Evolutionary conservation across 1,140 invertebrate species (phyloP).

Genomic region (Doryteuthis pealeii): DNA sequence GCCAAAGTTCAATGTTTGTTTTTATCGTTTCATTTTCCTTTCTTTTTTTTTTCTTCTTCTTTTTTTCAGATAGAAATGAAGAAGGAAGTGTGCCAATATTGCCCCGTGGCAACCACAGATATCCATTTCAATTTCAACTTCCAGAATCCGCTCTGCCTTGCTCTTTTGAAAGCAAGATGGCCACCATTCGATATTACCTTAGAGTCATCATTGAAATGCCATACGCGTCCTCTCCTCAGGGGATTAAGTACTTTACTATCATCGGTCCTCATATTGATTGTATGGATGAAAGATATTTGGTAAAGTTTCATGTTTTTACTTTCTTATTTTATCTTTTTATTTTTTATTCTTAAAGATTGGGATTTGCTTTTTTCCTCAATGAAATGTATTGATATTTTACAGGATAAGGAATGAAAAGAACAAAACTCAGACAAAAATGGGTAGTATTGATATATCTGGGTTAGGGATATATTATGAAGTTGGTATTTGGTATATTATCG

Average conservation of each 20-base stretch:
- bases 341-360: background rate
- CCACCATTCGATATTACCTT: constrained; percentile 78
- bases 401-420: too few species aligned
- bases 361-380: background rate
- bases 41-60: constrained; percentile 4
- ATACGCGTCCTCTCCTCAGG: constrained; percentile 80
- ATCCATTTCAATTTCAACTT: constrained; percentile 77
- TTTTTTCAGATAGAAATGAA: constrained; percentile 66
- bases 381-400: too few species aligned
- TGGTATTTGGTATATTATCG: too few species aligned
- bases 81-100: constrained; percentile 75
- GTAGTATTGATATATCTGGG: too few species aligned
- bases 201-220: constrained; percentile 81
- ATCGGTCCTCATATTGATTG: constrained; percentile 84
- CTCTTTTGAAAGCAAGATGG: constrained; percentile 79
- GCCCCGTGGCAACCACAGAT: constrained; percentile 74
- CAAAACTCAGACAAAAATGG: too few species aligned
- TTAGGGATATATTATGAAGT: too few species aligned
- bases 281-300: constrained; percentile 83
- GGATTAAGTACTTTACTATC: constrained; percentile 83
- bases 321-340: too few species aligned
- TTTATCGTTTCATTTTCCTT: background rate
- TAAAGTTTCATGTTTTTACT: too few species aligned
- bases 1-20: background rate
- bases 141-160: constrained; percentile 78